Conservation (phyloP, 2,113 vertebrate genomes). For the Hydropotes inermis region DNA sequence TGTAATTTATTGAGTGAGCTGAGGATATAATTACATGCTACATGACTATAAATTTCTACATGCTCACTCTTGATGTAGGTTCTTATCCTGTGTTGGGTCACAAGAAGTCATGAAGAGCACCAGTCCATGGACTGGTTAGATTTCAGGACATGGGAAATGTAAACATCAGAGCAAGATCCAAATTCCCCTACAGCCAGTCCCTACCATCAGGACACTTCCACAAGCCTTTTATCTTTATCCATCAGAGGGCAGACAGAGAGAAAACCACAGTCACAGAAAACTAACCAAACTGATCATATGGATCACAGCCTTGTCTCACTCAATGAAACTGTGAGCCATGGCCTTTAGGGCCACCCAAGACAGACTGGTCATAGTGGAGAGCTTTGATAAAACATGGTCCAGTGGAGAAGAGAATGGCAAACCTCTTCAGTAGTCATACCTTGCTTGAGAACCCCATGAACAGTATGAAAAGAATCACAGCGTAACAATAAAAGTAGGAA, state of each 20-base stretch:
- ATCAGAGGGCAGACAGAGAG: neutral
- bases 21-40: neutral
- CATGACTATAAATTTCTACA: neutral
- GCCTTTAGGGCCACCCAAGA: neutral
- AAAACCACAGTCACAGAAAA: neutral
- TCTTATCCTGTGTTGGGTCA: neutral
- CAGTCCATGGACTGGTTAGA: neutral
- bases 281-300: neutral
- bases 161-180: neutral
- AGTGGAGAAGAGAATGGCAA: neutral
- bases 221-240: neutral
- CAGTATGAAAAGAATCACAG: neutral
- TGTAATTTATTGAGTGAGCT: neutral
- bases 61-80: neutral
- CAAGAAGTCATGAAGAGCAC: neutral
- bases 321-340: neutral
- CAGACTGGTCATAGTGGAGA: neutral
- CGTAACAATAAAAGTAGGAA: neutral
- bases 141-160: neutral
- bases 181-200: neutral
- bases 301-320: neutral
- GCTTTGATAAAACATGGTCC: neutral
- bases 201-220: neutral
- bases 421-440: neutral
- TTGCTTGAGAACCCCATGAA: neutral